Evolutionary conservation across 2,113 vertebrate genomes (phyloP).

Genomic region (Ammodytes dubius): DNA sequence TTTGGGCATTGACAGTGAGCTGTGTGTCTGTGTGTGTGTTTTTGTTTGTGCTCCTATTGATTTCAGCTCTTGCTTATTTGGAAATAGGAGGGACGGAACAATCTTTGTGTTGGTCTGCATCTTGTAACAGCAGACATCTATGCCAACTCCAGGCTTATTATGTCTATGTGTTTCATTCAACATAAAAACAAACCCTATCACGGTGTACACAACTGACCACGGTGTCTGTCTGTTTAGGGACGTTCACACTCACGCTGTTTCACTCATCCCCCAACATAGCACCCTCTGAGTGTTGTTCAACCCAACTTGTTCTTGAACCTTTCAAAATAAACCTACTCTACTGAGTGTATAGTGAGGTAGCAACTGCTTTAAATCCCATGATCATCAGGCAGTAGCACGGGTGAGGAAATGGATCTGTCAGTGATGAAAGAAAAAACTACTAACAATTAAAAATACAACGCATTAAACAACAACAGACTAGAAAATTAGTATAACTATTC

Average conservation of each 20-base stretch:
- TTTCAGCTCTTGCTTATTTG: constrained; percentile 17
- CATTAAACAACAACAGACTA: no score
- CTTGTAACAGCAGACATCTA: constrained; percentile 8
- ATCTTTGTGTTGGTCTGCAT: neutral
- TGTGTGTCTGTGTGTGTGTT: neutral
- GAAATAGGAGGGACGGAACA: neutral
- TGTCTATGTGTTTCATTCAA: neutral
- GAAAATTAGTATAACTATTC: no score
- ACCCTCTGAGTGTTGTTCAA: constrained; percentile 8
- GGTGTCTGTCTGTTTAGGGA: neutral
- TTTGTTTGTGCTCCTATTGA: neutral
- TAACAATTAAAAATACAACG: no score
- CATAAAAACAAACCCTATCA: neutral
- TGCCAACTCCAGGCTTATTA: neutral
- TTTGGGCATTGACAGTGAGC: constrained; percentile 23
- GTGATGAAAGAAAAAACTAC: neutral
- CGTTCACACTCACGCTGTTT: neutral
- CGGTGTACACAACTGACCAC: neutral
- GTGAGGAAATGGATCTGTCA: constrained; percentile 30
- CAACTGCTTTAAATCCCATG: constrained; percentile 33
- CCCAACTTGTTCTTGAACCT: constrained; percentile 12
- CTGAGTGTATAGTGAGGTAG: constrained; percentile 24
- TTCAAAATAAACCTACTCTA: constrained; percentile 44
- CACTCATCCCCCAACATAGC: constrained; percentile 3
- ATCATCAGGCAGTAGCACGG: constrained; percentile 41